A percentile compares a stretch with the other conserved stretches of the same genome.
phyloP scores from a whole-genome alignment of 35 echinoderm and acorn worm species.

The Lytechinus pictus region DNA sequence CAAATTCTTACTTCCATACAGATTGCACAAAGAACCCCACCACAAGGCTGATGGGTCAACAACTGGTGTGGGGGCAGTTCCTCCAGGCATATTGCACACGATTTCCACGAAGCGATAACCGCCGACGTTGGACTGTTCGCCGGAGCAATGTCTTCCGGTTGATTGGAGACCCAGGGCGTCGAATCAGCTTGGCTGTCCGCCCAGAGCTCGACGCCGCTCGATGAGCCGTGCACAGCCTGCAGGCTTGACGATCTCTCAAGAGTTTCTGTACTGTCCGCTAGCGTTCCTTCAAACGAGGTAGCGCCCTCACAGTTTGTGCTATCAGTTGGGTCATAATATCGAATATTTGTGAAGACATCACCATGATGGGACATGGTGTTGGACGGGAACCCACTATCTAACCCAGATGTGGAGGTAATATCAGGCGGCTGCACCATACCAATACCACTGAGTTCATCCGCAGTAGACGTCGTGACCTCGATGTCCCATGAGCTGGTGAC shows the following conservation, averaged over 20 bases:
- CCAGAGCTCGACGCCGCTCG: constrained; percentile 45
- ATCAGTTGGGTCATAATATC: constrained; percentile 46
- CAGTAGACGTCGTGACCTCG: not conserved
- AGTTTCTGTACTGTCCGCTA: not conserved
- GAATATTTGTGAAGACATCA: constrained; percentile 68
- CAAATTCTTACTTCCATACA: constrained; percentile 82
- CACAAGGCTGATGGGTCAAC: constrained; percentile 76
- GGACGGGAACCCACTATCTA: not conserved
- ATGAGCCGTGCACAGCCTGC: constrained; percentile 10
- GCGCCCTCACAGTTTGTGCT: not conserved
- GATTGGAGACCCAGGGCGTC: constrained; percentile 46
- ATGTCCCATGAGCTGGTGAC: constrained; percentile 58
- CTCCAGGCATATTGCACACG: constrained; percentile 94
- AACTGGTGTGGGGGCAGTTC: constrained; percentile 85
- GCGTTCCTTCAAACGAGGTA: not conserved
- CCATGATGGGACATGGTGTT: not conserved
- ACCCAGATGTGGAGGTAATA: constrained; percentile 10
- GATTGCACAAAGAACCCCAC: constrained; percentile 80
- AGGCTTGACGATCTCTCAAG: constrained; percentile 20
- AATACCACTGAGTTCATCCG: not conserved
- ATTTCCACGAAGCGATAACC: constrained; percentile 78
- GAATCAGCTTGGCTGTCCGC: not conserved
- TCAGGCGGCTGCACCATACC: constrained; percentile 22
- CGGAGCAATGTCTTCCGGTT: constrained; percentile 49
- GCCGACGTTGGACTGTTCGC: constrained; percentile 60